Conservation (phyloP, 1,140 invertebrate genomes). For the Leucophenga varia region DNA sequence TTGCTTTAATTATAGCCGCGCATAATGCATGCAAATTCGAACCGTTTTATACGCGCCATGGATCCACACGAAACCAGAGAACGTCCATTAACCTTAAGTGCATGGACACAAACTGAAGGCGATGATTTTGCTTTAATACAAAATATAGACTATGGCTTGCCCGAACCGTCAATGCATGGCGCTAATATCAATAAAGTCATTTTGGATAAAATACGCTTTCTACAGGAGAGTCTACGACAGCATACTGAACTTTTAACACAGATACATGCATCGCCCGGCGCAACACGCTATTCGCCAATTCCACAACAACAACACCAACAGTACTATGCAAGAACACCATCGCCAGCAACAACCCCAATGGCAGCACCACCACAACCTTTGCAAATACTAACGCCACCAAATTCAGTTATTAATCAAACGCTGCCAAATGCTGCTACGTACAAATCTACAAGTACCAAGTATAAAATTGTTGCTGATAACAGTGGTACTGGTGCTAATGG, state of each 20-base stretch:
- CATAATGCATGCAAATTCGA: slow-evolving; percentile 17
- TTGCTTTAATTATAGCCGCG: slow-evolving; percentile 13
- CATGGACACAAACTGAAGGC: slow-evolving; percentile 42
- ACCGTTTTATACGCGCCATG: slow-evolving; percentile 14
- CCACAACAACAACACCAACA: slow-evolving; percentile 8
- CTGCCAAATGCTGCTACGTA: not conserved
- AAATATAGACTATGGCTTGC: slow-evolving; percentile 1
- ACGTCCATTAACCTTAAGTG: slow-evolving; percentile 27
- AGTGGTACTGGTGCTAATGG: not conserved
- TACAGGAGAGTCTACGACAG: slow-evolving; percentile 36
- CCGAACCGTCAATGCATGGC: too few relatives aligned
- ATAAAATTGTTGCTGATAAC: slow-evolving; percentile 37
- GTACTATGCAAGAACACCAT: slow-evolving; percentile 6
- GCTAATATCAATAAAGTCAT: slow-evolving; percentile 9
- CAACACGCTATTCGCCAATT: slow-evolving; percentile 15
- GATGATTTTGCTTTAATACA: slow-evolving; percentile 33
- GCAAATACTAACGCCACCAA: slow-evolving; percentile 38
- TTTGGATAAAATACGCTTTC: slow-evolving; percentile 35
- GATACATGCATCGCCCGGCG: slow-evolving; percentile 33
- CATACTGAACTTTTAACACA: slow-evolving; percentile 41
- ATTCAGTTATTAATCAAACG: slow-evolving; percentile 27
- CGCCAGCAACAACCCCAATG: slow-evolving; percentile 7
- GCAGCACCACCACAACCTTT: slow-evolving; percentile 17
- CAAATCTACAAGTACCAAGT: slow-evolving; percentile 16
- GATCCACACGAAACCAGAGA: not conserved